Evolutionary conservation across 2,888 invertebrate species (phyloP), one percentile per base, ranked within the genome.

Genomic region (Drosophila mercatorum): DNA sequence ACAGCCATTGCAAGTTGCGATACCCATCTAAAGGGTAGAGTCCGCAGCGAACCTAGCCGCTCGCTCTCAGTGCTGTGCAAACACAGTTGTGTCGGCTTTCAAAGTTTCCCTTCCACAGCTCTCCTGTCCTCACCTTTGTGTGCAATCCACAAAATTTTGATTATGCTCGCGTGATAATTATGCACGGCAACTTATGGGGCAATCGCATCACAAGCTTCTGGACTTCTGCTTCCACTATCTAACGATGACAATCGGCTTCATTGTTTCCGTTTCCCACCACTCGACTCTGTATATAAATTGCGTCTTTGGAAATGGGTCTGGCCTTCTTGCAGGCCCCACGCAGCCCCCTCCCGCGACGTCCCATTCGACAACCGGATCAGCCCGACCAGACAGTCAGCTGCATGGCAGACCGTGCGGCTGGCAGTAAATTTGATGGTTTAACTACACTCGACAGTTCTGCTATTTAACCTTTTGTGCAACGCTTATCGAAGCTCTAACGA

Each of bases 221-320:
- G 46, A 61, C 57, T 34, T 34, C 34, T 66, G 41, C n/a, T 46
- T 67, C 52, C 56, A 53, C 62, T 83, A 89, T 88, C 85, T 76
- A 58, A 55, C 77, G 91, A 87, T 90, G 91, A 91, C 91, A 91
- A 91, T 91, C 91, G 81, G 84, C 86, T 88, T 90, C 91, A 91
- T 91, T 91, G 91, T 91, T 89, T 89, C 81, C 89, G 83, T 75
- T 89, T 89, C 87, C 85, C 84, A 88, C 86, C 83, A 80, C 77
- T 79, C 81, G 63, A 68, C 57, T 72, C 72, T 72, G 72, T 72
- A 59, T 72, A 59, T 71, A 75, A 77, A 81, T 74, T 88, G 81
- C 88, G 89, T 89, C 90, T 84, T 85, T 77, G 57, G 34, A 72
- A 75, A 51, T 56, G 64, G 49, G 64, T 40, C 49, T 36, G 31